Evolutionary conservation across 2,888 invertebrate genomes (phyloP), one percentile per base, ranked within the genome.

Genomic region (Rhimphoctona megacephalus): DNA sequence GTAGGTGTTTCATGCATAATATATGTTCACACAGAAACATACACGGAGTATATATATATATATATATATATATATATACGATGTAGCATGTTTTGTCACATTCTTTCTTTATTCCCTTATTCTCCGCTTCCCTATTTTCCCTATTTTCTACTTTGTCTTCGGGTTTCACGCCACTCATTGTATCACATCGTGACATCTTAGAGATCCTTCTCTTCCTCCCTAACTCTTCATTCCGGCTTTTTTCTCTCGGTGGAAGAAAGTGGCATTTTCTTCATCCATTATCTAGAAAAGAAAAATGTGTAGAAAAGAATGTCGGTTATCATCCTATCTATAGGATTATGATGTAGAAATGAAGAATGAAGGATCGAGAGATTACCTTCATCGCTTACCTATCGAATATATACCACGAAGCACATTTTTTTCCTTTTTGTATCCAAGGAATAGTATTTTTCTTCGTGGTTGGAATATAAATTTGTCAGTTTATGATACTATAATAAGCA

Each of bases 181-280:
- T 64, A 76, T 46, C 61, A 30, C 19, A 33, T 61, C 74, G 22
- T n/a, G 82, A 85, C 82, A 69, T 73, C 69, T 64, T 74, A 82
- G 69, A 82, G 67, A 78, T 73, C 52, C n/a, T 25, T 54, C n/a
- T 77, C 54, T 61, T 7, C 72, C 73, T 5, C n/a, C 39, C 19
- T 25, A 57, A 30, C 43, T 54, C 33, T 22, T 52, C 22, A 6
- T 69, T 22, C 22, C 33, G 14, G 22, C 39, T 69, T 54, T 61
- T 69, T 54, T 33, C 25, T 66, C 19, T 66, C 46, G 39, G 49
- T 9, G 46, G 22, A 70, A 64, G 49, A 66, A 64, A 81, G 64
- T 54, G 5, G 33, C 25, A 61, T 57, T 72, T 78, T 78, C 54
- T 67, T 54, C n/a, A n/a, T 81, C 25, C 77, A 22, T 39, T 66